These are phyloP conservation scores for Coranthus polyacanthus DNA, from an alignment of 2,797 vertebrate species.

Conservation along the genomic window DNA sequence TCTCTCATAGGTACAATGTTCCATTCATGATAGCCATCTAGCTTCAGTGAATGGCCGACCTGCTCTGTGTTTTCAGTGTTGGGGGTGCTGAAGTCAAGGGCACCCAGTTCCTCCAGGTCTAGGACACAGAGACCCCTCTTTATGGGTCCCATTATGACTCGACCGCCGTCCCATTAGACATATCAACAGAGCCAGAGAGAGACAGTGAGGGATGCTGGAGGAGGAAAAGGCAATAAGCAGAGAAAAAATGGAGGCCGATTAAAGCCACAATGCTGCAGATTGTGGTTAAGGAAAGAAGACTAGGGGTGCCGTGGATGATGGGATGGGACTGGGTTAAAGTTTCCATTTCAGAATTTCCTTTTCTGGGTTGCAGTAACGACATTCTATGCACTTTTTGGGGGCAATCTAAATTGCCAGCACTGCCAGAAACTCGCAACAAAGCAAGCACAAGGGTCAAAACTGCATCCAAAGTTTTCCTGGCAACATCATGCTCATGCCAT, in stretches of 20 bases:
- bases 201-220: constrained; percentile 16
- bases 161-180: constrained; percentile 38
- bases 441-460: constrained; percentile 58
- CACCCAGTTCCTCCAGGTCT: constrained; percentile 54
- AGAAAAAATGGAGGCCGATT: constrained; percentile 68
- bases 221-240: constrained; percentile 22
- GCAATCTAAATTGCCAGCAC: constrained; percentile 50
- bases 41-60: constrained; percentile 63
- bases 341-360: constrained; percentile 49
- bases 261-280: constrained; percentile 62
- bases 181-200: constrained; percentile 42
- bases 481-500: constrained; percentile 49
- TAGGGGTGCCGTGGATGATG: constrained; percentile 12
- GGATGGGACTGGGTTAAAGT: constrained; percentile 30
- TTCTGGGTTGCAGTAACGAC: constrained; percentile 42
- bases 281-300: constrained; percentile 50
- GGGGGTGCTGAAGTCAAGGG: constrained; percentile 54
- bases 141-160: constrained; percentile 35
- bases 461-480: constrained; percentile 71
- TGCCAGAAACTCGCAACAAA: constrained; percentile 70
- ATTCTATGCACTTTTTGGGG: constrained; percentile 32
- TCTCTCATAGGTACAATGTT: constrained; percentile 80
- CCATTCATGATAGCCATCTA: constrained; percentile 79
- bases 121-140: constrained; percentile 51
- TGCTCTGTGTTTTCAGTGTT: constrained; percentile 53